These are phyloP conservation scores for Danio aesculapii DNA, from an alignment of 2,797 vertebrate genomes.

Conservation along the genomic window DNA sequence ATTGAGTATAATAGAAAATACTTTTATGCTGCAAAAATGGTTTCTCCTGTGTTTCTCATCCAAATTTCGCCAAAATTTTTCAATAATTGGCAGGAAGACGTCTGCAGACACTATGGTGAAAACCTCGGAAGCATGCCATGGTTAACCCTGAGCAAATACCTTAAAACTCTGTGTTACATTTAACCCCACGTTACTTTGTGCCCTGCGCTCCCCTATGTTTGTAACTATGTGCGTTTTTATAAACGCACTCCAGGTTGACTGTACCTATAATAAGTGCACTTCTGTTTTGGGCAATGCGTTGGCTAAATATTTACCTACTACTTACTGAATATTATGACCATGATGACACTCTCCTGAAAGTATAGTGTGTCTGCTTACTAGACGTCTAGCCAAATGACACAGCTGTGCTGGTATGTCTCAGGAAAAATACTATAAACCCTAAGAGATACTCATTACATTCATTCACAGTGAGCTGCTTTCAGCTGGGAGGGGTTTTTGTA, in stretches of 20 bases:
- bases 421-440: conserved; percentile 10
- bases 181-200: too few species aligned
- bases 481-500: background rate
- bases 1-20: too few species aligned
- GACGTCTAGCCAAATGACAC: conserved; percentile 17
- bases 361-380: conserved; percentile 5
- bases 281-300: background rate
- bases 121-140: too few species aligned
- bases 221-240: too few species aligned
- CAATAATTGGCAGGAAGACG: too few species aligned
- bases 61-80: too few species aligned
- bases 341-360: background rate
- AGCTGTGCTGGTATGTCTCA: conserved; percentile 19
- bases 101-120: too few species aligned
- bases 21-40: too few species aligned
- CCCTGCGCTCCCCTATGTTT: too few species aligned
- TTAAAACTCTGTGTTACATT: too few species aligned
- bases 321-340: conserved; percentile 10
- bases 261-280: background rate
- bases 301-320: background rate
- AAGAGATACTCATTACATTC: conserved; percentile 16
- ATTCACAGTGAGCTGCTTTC: conserved; percentile 24
- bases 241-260: background rate
- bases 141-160: too few species aligned
- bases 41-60: too few species aligned